Base-by-base conservation (phyloP, 2,113 vertebrate species). In the Seriola dumerili region DNA sequence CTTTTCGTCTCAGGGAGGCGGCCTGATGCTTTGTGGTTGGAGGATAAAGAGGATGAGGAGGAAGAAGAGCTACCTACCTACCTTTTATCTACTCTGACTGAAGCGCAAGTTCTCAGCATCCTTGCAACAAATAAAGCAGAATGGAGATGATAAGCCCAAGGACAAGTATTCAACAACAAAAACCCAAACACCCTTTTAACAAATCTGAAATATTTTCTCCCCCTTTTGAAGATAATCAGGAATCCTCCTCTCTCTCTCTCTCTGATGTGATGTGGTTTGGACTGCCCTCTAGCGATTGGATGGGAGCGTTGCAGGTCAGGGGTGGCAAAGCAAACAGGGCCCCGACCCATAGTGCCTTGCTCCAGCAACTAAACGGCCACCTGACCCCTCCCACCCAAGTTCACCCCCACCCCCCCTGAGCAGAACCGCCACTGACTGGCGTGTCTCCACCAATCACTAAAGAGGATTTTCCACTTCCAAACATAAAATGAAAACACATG, bases 1-100 rank as follows among this genome's bases (percentile, higher is more conserved):
- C 84, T 89, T 94, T 91, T 91, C 44, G 83, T 92, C 94, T 96
- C 94, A 93, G 94, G 94, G 93, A 94, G 94, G 89, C 90, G 84
- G 89, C 90, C 85, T 80, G 79, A 89, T 91, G 88, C 86, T 89
- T 90, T 78, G 85, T 65, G 81, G 78, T 78, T 76, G 76, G 85
- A 91, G 85, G 87, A 88, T 81, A 74, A 90, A 72, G 87, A 90
- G 85, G 88, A 88, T 17, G 84, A 91, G 80, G 88, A 83, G 70
- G 88, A 85, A n/a, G 82, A 88, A 76, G 86, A 89, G 68, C 73
- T 76, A 86, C 76, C 83, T 82, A 86, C 83, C 72, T 84, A 86
- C 85, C 86, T 91, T 89, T 85, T 84, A 90, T 89, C 87, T 68
- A 5, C 81, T 85, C 84, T 85, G 83, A 91, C 87, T 80, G 76